Percentiles rank a stretch among this genome's conserved stretches.
phyloP scores from a whole-genome alignment of 2,797 vertebrate genomes.

The Crocodylus rhombifer region DNA sequence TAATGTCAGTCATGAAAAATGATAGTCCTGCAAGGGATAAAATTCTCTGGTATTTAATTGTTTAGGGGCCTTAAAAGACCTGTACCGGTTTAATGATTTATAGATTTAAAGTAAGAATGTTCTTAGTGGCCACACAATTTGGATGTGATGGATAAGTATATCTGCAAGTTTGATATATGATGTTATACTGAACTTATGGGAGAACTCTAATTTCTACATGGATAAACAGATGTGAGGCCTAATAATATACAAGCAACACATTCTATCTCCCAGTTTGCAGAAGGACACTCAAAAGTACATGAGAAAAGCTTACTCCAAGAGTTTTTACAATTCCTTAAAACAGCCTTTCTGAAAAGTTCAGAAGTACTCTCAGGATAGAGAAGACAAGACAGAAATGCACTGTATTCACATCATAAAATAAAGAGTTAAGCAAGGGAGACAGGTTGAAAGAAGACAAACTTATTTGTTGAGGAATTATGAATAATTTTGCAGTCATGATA shows the following conservation, averaged over 20 bases:
- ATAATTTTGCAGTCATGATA: not conserved
- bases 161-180: not conserved
- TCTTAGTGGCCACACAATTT: not conserved
- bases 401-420: not conserved
- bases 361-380: not conserved
- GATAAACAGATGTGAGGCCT: not conserved
- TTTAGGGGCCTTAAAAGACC: not conserved
- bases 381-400: not conserved
- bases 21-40: not conserved
- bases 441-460: not conserved
- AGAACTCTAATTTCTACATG: not conserved
- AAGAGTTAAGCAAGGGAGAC: not conserved
- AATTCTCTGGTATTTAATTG: not conserved
- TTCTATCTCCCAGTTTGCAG: not conserved
- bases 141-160: not conserved
- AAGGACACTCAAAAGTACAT: not conserved
- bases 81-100: not conserved
- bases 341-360: not conserved
- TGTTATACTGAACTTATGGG: not conserved
- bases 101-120: not conserved
- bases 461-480: not conserved
- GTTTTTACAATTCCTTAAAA: not conserved
- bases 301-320: not conserved
- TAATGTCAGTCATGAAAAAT: not conserved
- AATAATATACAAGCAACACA: not conserved